These are phyloP conservation scores for Pseudoatta argentina DNA, from an alignment of 1,140 invertebrate species.

Conservation along the genomic window DNA sequence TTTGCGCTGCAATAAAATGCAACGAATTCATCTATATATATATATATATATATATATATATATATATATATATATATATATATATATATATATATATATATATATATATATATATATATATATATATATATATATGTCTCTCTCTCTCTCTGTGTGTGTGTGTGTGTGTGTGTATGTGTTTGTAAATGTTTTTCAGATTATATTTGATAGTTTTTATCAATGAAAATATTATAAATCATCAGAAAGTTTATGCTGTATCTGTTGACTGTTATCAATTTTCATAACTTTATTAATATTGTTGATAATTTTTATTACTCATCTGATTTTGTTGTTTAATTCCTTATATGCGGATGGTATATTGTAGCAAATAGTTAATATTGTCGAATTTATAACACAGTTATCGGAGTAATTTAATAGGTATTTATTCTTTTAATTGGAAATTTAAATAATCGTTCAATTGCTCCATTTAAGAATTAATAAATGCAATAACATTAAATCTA, in stretches of 20 bases:
- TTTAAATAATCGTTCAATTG: background rate
- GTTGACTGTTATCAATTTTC: background rate
- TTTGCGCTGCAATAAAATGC: background rate
- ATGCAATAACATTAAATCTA: background rate
- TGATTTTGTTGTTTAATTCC: background rate
- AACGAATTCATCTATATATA: background rate
- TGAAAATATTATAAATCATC: background rate
- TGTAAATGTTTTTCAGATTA: slow-evolving; percentile 5
- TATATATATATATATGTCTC: too few species aligned
- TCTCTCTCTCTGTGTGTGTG: too few species aligned
- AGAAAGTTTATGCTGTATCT: background rate
- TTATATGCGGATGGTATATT: background rate
- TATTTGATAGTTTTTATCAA: background rate
- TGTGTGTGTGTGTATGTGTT: background rate
- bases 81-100: too few species aligned
- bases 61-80: too few species aligned
- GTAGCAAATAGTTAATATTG: background rate
- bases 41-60: too few species aligned
- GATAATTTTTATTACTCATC: background rate
- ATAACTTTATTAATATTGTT: background rate
- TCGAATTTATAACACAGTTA: background rate
- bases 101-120: too few species aligned
- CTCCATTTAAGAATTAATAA: background rate
- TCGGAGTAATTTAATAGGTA: background rate
- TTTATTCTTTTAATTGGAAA: background rate